Evolutionary conservation across 2,888 invertebrate genomes (phyloP).

Genomic region (Melieria picta): DNA sequence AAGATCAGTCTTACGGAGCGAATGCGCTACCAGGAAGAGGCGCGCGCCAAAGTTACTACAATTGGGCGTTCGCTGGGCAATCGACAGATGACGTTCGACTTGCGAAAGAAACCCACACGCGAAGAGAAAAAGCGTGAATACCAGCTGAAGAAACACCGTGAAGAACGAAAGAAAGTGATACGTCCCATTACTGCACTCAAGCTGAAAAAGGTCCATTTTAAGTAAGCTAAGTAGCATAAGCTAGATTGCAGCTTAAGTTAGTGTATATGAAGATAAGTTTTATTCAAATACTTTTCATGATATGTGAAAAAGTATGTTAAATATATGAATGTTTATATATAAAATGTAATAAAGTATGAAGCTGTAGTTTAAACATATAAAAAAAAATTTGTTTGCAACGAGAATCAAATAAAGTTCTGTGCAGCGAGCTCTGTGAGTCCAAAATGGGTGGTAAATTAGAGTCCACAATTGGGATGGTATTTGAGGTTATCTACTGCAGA

Average conservation of each 20-base stretch:
- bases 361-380: no score
- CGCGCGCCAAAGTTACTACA: conserved; percentile 60
- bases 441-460: no score
- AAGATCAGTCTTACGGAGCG: conserved; percentile 74
- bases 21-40: conserved; percentile 70
- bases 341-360: no score
- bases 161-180: conserved; percentile 76
- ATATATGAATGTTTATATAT: neutral
- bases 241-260: neutral
- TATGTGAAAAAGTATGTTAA: neutral
- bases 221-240: conserved; percentile 44
- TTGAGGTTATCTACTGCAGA: no score
- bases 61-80: conserved; percentile 75
- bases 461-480: no score
- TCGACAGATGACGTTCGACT: conserved; percentile 82
- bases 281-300: neutral
- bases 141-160: conserved; percentile 73
- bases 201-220: conserved; percentile 65
- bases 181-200: conserved; percentile 68
- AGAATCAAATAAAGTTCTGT: no score
- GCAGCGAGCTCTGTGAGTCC: no score
- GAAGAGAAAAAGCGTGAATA: conserved; percentile 70
- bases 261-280: no score
- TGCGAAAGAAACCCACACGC: conserved; percentile 69
- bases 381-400: no score